Evolutionary conservation across 2,888 invertebrate species (phyloP).

Genomic region (Acronicta psi): DNA sequence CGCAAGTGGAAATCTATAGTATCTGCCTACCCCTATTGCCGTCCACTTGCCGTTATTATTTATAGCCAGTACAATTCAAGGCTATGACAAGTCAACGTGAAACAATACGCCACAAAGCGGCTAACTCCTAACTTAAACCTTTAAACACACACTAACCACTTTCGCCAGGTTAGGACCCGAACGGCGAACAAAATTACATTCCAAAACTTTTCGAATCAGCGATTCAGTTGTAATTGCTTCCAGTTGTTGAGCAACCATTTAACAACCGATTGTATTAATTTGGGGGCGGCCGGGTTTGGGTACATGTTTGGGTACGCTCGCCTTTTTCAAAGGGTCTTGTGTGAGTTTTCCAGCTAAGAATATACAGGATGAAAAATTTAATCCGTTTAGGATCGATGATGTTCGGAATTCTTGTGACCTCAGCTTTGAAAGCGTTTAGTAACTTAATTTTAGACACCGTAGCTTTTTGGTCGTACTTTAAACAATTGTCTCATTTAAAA

Average conservation of each 20-base stretch:
- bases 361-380: neutral
- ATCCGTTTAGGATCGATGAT: no score
- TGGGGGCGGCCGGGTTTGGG: slow-evolving; percentile 10
- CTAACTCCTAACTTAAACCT: slow-evolving; percentile 14
- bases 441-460: no score
- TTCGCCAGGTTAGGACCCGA: slow-evolving; percentile 31
- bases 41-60: no score
- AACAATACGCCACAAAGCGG: slow-evolving; percentile 13
- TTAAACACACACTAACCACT: slow-evolving; percentile 44
- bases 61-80: no score
- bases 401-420: neutral
- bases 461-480: no score
- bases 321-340: neutral
- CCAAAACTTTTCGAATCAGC: slow-evolving; percentile 45
- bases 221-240: slow-evolving; percentile 48
- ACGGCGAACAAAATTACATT: slow-evolving; percentile 38
- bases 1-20: no score
- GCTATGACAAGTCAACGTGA: neutral
- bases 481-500: no score
- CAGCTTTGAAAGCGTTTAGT: no score
- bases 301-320: slow-evolving; percentile 3
- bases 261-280: slow-evolving; percentile 50
- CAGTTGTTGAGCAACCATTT: slow-evolving; percentile 36
- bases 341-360: neutral
- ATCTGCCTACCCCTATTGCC: no score